phyloP scores from a whole-genome alignment of 92 coral and sea anemone species.

The Montipora capitata region DNA sequence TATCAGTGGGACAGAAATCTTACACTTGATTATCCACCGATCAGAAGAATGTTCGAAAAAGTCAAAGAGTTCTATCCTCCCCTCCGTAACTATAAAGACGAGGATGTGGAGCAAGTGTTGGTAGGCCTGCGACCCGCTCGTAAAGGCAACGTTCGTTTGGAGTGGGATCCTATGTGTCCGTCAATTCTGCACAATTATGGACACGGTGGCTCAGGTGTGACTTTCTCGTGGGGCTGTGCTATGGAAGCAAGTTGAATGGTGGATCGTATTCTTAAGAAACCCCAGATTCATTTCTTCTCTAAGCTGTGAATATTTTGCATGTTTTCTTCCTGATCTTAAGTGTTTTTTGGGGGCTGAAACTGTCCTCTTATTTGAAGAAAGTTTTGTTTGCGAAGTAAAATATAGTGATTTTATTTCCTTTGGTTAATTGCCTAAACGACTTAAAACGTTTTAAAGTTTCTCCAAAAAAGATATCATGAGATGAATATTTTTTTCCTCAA shows the following conservation, averaged over 20 bases:
- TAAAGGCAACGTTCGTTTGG: conserved; percentile 55
- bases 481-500: no score
- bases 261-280: conserved; percentile 42
- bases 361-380: no score
- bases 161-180: conserved; percentile 70
- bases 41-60: conserved; percentile 61
- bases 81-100: conserved; percentile 51
- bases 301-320: conserved; percentile 10
- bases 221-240: conserved; percentile 85
- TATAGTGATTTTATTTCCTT: no score
- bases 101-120: conserved; percentile 45
- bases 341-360: no score
- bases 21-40: conserved; percentile 45
- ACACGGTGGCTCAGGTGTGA: conserved; percentile 68
- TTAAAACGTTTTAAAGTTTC: no score
- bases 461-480: no score
- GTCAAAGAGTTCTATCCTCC: conserved; percentile 58
- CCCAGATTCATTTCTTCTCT: conserved; percentile 28
- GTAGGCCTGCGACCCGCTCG: conserved; percentile 66
- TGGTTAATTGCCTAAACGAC: no score
- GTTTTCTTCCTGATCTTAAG: no score
- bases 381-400: no score
- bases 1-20: conserved; percentile 56
- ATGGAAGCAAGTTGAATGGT: conserved; percentile 52
- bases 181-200: conserved; percentile 75